Percentiles rank a stretch among this genome's conserved stretches.
Conservation (phyloP, 2,888 invertebrate genomes). For the Cremastobaeus sp. region DNA sequence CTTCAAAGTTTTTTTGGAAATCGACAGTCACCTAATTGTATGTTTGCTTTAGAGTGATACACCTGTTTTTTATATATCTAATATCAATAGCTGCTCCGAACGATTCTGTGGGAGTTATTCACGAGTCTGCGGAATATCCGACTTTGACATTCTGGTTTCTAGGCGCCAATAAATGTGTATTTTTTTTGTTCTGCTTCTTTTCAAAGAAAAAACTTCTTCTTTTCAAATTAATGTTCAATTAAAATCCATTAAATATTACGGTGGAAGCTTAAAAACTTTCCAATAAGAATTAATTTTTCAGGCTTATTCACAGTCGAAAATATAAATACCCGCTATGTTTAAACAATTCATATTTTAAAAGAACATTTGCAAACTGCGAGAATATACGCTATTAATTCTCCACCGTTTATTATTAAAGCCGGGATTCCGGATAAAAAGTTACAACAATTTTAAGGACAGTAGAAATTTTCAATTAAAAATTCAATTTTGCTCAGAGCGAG, state of each 20-base stretch:
- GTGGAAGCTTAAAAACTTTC: no score
- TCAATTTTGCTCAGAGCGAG: constrained; percentile 11
- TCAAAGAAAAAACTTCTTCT: constrained; percentile 2
- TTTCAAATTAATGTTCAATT: no score
- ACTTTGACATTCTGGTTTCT: constrained; percentile 15
- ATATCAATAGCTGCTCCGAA: constrained; percentile 23
- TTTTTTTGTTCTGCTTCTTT: constrained; percentile 7
- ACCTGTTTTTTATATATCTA: constrained; percentile 32
- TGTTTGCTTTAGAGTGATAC: constrained; percentile 21
- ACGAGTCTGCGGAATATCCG: constrained; percentile 4
- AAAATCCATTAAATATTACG: no score
- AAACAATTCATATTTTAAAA: no score
- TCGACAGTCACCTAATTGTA: constrained; percentile 16
- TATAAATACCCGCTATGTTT: no score
- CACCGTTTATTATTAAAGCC: background rate
- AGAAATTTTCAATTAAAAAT: no score
- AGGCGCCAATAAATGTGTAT: constrained; percentile 23
- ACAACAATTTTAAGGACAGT: background rate
- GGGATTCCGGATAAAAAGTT: background rate
- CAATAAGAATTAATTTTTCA: no score
- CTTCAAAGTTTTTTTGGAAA: no score
- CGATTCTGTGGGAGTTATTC: constrained; percentile 20
- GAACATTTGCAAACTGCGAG: no score
- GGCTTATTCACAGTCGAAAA: no score
- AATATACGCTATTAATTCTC: no score